Evolutionary conservation across 2,113 vertebrate species (phyloP).

Genomic region (Paedocypris sp.): DNA sequence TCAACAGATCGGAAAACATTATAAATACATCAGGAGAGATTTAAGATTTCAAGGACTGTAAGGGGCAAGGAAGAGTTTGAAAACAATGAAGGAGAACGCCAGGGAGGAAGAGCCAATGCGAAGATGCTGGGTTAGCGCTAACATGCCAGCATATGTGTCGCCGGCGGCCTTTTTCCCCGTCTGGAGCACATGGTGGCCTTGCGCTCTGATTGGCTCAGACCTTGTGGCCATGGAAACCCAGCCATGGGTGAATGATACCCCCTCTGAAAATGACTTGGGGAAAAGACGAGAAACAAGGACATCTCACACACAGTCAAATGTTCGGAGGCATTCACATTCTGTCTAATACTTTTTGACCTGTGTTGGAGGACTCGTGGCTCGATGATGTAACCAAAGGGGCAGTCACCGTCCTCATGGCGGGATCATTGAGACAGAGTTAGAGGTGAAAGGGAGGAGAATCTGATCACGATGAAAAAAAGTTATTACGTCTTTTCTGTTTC

Average conservation of each 20-base stretch:
- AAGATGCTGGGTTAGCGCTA: conserved; percentile 43
- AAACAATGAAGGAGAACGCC: neutral
- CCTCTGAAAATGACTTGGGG: conserved; percentile 53
- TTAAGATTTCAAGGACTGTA: neutral
- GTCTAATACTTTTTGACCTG: conserved; percentile 13
- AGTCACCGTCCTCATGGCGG: conserved; percentile 16
- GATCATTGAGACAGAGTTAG: conserved; percentile 11
- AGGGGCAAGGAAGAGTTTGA: no score
- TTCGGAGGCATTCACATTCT: neutral
- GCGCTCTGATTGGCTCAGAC: conserved; percentile 44
- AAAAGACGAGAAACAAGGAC: conserved; percentile 35
- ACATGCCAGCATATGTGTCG: conserved; percentile 52
- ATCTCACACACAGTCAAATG: conserved; percentile 20
- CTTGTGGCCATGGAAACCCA: conserved; percentile 52
- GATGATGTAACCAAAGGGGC: conserved; percentile 21
- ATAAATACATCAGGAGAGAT: neutral
- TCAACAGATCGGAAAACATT: neutral
- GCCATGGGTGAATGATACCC: conserved; percentile 60
- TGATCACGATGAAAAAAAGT: neutral
- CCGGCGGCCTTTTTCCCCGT: conserved; percentile 42
- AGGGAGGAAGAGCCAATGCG: conserved; percentile 14
- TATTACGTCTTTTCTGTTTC: neutral
- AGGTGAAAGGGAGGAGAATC: conserved; percentile 5
- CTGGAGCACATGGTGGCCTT: conserved; percentile 46
- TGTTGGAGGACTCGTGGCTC: conserved; percentile 17